Conservation (phyloP, 2,797 vertebrate genomes). For the Peromyscus nudipes region DNA sequence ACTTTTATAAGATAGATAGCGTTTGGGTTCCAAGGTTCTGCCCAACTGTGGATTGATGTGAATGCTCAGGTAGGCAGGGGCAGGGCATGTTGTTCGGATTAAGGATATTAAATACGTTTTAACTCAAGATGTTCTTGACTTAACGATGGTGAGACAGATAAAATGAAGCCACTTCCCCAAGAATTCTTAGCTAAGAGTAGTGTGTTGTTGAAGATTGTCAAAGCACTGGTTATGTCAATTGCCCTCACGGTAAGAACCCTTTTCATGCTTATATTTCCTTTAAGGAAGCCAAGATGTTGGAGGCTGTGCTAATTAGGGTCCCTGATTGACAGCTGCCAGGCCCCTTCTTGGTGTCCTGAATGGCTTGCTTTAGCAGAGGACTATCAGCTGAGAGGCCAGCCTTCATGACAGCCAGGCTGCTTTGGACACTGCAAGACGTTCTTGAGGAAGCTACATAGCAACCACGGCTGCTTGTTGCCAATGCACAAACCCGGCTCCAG, state of each 20-base stretch:
- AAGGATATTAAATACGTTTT: not conserved
- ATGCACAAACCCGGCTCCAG: not conserved
- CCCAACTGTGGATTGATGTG: too few species aligned
- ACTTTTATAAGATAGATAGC: not conserved
- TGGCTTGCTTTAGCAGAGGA: not conserved
- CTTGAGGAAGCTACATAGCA: not conserved
- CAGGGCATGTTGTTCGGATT: not conserved
- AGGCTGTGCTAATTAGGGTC: not conserved
- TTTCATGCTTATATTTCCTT: not conserved
- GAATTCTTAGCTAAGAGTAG: not conserved
- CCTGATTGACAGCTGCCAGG: not conserved
- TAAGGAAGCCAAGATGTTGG: not conserved
- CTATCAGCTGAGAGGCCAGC: not conserved
- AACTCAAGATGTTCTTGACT: not conserved
- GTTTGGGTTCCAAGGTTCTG: too few species aligned
- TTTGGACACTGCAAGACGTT: not conserved
- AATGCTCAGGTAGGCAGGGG: not conserved
- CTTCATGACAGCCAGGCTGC: not conserved
- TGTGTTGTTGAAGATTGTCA: not conserved
- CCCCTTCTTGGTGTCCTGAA: not conserved
- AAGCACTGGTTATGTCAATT: not conserved
- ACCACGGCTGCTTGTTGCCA: not conserved
- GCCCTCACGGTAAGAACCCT: not conserved
- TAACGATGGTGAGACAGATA: not conserved
- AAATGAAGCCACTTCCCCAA: not conserved